Base-by-base conservation (phyloP, 2,797 vertebrate species). In the Silurus lanzhouensis region DNA sequence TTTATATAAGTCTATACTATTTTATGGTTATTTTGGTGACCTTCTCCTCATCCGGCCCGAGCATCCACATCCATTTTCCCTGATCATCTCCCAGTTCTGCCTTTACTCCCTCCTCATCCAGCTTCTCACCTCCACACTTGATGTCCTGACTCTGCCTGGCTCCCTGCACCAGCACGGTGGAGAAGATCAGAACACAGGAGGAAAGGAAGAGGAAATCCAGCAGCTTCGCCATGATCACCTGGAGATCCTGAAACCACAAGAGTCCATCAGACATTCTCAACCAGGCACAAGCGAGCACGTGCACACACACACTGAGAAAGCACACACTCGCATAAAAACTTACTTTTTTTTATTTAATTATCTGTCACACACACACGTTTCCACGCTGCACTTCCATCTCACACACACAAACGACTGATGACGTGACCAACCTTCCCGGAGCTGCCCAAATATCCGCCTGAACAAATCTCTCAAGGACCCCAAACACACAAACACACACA, bases 71-170 rank as follows among this genome's bases (percentile, higher is more conserved):
- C 25, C 14, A 14, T 6, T 31, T 38, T 31, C 8, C 12, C 5
- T 15, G 22, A 63, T 20, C 61, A 52, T 25, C 57, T 1, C 75
- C 1, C 15, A 38, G 3, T 27, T 9, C 55, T 60, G 27, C 6
- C 19, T 8, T 71, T 38, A 10, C 7, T 57, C 46, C 67, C 46
- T n/a, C 46, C 8, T 6, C 72, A 55, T n/a, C 75, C 38, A 52
- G 31, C 19, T 2, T 31, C 19, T 9, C 92, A 98, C 98, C 97
- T 96, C 97, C 97, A 91, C 98, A 99, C 89, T 94, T 95, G 83
- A 98, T 92, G 93, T 99, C 97, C 91, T 99, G 98, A 89, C 96
- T 95, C 83, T 95, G 97, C 84, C 96, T 94, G 89, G 93, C 94
- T 74, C 95, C 94, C 58, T 93, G 90, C 17, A 89, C 88, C 20